phyloP scores from a whole-genome alignment of 2,113 vertebrate species.

The Barnardius zonarius region DNA sequence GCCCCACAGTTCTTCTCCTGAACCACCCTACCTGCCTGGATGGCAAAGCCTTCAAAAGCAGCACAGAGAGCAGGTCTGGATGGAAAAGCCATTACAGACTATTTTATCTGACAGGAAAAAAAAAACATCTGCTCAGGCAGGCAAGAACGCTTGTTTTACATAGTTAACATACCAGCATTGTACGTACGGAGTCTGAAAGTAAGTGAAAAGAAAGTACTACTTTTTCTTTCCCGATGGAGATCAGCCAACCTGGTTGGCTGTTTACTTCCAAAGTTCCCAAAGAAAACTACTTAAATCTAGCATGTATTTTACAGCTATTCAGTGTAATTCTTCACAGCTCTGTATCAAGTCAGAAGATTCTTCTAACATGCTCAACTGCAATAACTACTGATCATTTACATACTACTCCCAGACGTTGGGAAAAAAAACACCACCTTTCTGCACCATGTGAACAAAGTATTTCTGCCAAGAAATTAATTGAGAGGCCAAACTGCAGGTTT shows the following conservation, averaged over 20 bases:
- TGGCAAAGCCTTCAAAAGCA: not conserved
- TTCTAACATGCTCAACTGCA: not conserved
- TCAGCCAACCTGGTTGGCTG: not conserved
- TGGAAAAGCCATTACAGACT: not conserved
- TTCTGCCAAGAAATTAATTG: not conserved
- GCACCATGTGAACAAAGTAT: not conserved
- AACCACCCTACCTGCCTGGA: not conserved
- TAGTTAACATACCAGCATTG: not conserved
- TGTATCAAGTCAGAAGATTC: not conserved
- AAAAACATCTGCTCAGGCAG: not conserved
- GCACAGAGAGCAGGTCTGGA: not conserved
- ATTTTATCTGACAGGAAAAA: not conserved
- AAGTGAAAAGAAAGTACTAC: not conserved
- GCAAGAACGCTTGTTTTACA: not conserved
- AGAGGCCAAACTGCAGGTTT: not conserved
- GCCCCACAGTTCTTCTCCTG: not conserved
- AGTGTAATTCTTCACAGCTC: not conserved
- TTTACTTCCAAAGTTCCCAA: not conserved
- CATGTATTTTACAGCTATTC: not conserved
- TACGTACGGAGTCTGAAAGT: not conserved
- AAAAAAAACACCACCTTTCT: not conserved
- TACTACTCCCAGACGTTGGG: not conserved
- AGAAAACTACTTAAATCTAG: not conserved
- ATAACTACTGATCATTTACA: not conserved
- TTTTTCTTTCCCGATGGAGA: not conserved